A percentile compares a stretch with the other conserved stretches of the same genome.
phyloP scores from a whole-genome alignment of 2,797 vertebrate species.

The Cottoperca gobio region DNA sequence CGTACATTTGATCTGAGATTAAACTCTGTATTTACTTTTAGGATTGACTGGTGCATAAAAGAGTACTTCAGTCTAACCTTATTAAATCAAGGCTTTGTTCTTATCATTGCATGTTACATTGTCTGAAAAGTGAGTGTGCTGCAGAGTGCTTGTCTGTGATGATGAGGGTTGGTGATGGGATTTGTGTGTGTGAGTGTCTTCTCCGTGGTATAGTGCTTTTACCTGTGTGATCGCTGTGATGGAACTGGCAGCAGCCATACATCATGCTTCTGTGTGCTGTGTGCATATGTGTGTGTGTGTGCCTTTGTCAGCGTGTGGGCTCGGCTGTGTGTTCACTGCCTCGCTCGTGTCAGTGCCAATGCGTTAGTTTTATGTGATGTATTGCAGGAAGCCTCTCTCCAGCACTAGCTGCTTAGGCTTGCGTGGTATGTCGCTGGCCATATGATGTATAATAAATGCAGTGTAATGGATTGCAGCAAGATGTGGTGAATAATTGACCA shows the following conservation, averaged over 20 bases:
- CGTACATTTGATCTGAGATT: too few species aligned
- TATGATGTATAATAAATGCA: slow-evolving; percentile 83
- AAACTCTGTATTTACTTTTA: too few species aligned
- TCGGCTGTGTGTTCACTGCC: neutral
- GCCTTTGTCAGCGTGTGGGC: slow-evolving; percentile 10
- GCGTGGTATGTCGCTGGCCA: slow-evolving; percentile 65
- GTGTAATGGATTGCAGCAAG: slow-evolving; percentile 83
- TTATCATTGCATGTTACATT: neutral
- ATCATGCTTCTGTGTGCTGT: slow-evolving; percentile 31
- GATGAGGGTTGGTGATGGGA: neutral
- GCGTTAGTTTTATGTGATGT: slow-evolving; percentile 52
- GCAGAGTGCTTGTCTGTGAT: slow-evolving; percentile 13
- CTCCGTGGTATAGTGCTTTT: neutral
- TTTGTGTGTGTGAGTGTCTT: slow-evolving; percentile 2
- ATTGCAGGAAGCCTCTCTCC: slow-evolving; percentile 51
- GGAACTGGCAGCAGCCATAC: slow-evolving; percentile 40
- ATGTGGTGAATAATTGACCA: slow-evolving; percentile 83
- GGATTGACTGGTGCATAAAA: too few species aligned
- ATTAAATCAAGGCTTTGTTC: neutral
- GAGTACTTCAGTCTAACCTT: too few species aligned
- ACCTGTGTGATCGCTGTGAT: slow-evolving; percentile 21
- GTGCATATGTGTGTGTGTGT: slow-evolving; percentile 1
- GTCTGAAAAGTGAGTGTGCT: neutral
- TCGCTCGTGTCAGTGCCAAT: slow-evolving; percentile 37
- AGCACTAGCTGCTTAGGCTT: slow-evolving; percentile 56